These are phyloP conservation scores for Theodoxus fluviatilis DNA, from an alignment of 2,888 invertebrate species.

Conservation along the genomic window DNA sequence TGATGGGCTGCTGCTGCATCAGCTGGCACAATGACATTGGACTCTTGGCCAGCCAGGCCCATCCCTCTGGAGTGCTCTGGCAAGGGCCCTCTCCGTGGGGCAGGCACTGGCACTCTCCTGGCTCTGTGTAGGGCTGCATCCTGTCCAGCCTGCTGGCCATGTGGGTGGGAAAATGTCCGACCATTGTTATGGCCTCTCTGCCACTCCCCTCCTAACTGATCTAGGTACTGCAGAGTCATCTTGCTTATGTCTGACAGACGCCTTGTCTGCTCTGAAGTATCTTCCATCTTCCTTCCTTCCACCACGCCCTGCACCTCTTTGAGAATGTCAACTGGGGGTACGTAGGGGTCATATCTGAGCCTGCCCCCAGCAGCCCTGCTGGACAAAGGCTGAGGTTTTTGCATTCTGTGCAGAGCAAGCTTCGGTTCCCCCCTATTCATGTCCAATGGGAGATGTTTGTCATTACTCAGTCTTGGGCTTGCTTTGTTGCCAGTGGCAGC, in stretches of 20 bases:
- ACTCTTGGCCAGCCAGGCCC: too few relatives aligned
- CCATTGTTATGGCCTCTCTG: slow-evolving; percentile 29
- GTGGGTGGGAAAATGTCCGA: too few relatives aligned
- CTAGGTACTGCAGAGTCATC: slow-evolving; percentile 50
- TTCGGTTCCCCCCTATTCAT: not conserved
- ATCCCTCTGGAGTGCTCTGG: not conserved
- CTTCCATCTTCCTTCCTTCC: slow-evolving; percentile 36
- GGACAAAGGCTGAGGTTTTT: too few relatives aligned
- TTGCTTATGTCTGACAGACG: slow-evolving; percentile 41
- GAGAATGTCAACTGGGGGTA: slow-evolving; percentile 47
- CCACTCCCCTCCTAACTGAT: slow-evolving; percentile 50
- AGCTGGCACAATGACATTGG: too few relatives aligned
- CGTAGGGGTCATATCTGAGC: slow-evolving; percentile 38
- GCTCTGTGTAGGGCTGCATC: slow-evolving; percentile 9
- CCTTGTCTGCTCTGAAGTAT: slow-evolving; percentile 32
- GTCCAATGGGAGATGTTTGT: not conserved
- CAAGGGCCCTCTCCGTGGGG: not conserved
- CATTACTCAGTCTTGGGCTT: too few relatives aligned
- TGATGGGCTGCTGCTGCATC: too few relatives aligned
- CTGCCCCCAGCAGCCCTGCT: too few relatives aligned
- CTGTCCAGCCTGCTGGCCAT: too few relatives aligned
- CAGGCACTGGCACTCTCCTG: not conserved
- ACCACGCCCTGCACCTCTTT: slow-evolving; percentile 40
- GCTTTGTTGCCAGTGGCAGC: too few relatives aligned
- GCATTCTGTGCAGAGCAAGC: not conserved